A percentile compares a stretch with the other conserved stretches of the same genome.
Conservation (phyloP, 1,140 invertebrate genomes). For the Tetragnatha versicolor region DNA sequence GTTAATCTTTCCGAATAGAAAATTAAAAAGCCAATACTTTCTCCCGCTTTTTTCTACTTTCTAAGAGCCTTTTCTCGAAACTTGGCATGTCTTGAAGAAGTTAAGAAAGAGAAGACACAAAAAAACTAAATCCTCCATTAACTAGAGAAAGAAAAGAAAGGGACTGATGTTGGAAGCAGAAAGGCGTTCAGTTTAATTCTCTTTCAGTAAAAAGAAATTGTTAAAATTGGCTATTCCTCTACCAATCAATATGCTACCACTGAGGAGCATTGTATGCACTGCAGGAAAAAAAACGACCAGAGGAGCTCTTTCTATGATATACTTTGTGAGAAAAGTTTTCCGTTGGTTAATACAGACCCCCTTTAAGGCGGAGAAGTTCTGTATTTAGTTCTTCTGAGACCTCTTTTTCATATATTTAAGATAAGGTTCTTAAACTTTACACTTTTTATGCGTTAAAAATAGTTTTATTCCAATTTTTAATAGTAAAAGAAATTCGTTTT, state of each 20-base stretch:
- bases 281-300: not conserved
- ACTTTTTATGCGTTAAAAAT: no score
- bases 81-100: constrained; percentile 38
- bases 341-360: no score
- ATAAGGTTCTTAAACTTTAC: no score
- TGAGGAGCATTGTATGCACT: constrained; percentile 4
- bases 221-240: constrained; percentile 45
- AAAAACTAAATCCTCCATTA: constrained; percentile 41
- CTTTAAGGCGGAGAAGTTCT: no score
- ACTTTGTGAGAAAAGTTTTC: not conserved
- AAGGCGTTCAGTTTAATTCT: constrained; percentile 52
- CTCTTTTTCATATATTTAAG: no score
- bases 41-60: not conserved
- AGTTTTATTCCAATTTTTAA: no score
- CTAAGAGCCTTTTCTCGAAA: constrained; percentile 6
- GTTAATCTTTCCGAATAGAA: constrained; percentile 47
- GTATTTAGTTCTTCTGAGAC: no score
- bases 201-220: constrained; percentile 31
- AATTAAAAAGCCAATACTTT: constrained; percentile 53
- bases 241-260: constrained; percentile 45
- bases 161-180: constrained; percentile 21
- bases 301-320: constrained; percentile 14
- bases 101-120: constrained; percentile 6
- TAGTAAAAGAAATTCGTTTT: no score
- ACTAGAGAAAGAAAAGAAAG: constrained; percentile 20